These are phyloP conservation scores for Brassicogethes aeneus DNA, from an alignment of 2,888 invertebrate species.

Conservation along the genomic window DNA sequence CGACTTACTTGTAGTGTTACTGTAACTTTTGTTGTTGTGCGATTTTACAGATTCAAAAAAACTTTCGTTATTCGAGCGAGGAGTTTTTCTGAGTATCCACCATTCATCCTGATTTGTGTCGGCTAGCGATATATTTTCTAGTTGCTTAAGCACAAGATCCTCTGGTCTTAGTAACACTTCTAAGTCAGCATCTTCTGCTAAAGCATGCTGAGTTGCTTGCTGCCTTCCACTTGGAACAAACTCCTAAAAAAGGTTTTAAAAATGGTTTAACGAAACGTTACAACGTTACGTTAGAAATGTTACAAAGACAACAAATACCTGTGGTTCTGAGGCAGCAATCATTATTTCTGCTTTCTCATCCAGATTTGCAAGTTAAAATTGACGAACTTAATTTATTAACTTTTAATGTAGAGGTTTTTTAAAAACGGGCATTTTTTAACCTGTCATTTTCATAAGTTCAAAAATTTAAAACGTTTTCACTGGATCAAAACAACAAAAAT, in stretches of 20 bases:
- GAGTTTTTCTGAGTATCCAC: slow-evolving; percentile 51
- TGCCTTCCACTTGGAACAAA: slow-evolving; percentile 82
- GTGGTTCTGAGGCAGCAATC: slow-evolving; percentile 86
- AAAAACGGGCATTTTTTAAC: background rate
- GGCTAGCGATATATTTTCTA: slow-evolving; percentile 68
- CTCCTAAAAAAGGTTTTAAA: slow-evolving; percentile 48
- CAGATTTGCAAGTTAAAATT: slow-evolving; percentile 66
- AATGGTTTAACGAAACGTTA: slow-evolving; percentile 5
- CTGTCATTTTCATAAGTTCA: background rate
- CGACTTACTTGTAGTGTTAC: slow-evolving; percentile 11
- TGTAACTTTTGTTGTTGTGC: slow-evolving; percentile 13
- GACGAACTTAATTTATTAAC: slow-evolving; percentile 5
- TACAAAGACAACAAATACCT: slow-evolving; percentile 50
- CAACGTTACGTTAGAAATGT: slow-evolving; percentile 1
- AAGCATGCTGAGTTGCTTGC: slow-evolving; percentile 65
- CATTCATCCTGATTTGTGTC: slow-evolving; percentile 48
- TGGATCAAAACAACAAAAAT: background rate
- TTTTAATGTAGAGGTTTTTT: background rate
- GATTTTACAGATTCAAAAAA: slow-evolving; percentile 38
- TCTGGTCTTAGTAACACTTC: slow-evolving; percentile 9
- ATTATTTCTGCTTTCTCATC: slow-evolving; percentile 75
- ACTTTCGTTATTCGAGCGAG: too few species aligned
- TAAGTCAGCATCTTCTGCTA: background rate
- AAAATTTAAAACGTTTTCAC: background rate
- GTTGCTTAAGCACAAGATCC: slow-evolving; percentile 58